A percentile compares a stretch with the other conserved stretches of the same genome.
Conservation (phyloP, 2,797 vertebrate genomes). For the Acipenser ruthenus region DNA sequence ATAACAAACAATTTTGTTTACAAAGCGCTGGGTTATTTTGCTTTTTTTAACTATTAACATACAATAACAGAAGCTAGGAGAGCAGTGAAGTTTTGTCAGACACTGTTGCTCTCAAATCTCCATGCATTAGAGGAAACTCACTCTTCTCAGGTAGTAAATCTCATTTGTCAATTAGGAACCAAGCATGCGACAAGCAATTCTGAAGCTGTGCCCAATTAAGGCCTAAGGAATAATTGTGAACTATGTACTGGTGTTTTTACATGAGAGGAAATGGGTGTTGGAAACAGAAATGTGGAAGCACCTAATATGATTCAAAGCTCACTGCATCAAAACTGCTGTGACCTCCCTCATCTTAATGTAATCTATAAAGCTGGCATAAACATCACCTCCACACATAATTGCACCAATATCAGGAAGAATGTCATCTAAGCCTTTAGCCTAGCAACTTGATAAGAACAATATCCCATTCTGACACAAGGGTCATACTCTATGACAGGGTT, state of each 20-base stretch:
- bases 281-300: not conserved
- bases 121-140: too few relatives aligned
- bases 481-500: not conserved
- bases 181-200: slow-evolving; percentile 28
- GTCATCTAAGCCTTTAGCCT: not conserved
- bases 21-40: too few relatives aligned
- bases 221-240: slow-evolving; percentile 16
- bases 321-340: not conserved
- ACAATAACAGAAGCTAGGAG: too few relatives aligned
- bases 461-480: not conserved
- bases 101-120: not conserved
- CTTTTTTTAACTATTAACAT: too few relatives aligned
- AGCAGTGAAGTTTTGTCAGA: not conserved
- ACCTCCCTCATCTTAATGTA: not conserved
- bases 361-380: not conserved
- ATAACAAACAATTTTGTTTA: too few relatives aligned
- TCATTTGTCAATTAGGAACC: slow-evolving; percentile 23
- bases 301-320: not conserved
- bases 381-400: not conserved
- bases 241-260: not conserved
- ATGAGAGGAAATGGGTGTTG: not conserved
- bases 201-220: slow-evolving; percentile 26
- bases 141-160: not conserved
- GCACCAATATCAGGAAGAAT: not conserved
- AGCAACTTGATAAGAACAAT: not conserved